Evolutionary conservation across 2,797 vertebrate species (phyloP).

Genomic region (Thaleichthys pacificus): DNA sequence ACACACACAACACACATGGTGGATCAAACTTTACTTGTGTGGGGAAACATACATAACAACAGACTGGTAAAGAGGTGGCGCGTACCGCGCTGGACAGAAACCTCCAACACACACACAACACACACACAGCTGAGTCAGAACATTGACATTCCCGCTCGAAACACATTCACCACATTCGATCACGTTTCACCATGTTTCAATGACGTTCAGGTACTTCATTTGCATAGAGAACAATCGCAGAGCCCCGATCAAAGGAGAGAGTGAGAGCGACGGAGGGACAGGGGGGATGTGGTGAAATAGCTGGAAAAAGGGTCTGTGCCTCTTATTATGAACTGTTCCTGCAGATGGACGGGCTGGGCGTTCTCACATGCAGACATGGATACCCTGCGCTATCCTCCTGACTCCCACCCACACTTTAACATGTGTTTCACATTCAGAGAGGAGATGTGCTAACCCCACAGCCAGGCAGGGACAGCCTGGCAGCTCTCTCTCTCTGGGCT

Average conservation of each 20-base stretch:
- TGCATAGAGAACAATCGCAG: constrained; percentile 54
- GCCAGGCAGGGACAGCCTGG: constrained; percentile 67
- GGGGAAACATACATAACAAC: not conserved
- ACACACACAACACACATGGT: constrained; percentile 18
- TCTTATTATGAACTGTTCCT: constrained; percentile 77
- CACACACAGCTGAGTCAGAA: constrained; percentile 40
- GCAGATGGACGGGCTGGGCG: constrained; percentile 79
- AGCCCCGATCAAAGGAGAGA: constrained; percentile 58
- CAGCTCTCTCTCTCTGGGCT: constrained; percentile 42
- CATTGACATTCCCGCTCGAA: constrained; percentile 61
- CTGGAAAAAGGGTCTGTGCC: constrained; percentile 58
- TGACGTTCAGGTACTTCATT: constrained; percentile 44
- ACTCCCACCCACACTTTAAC: constrained; percentile 79
- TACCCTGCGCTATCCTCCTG: constrained; percentile 80
- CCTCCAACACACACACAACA: constrained; percentile 13
- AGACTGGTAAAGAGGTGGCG: too few species aligned
- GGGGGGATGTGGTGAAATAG: constrained; percentile 20
- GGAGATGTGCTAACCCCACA: constrained; percentile 76
- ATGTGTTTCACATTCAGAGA: constrained; percentile 81
- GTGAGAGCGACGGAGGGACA: constrained; percentile 37
- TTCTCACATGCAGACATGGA: constrained; percentile 81
- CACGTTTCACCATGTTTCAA: constrained; percentile 11
- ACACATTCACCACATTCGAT: constrained; percentile 38
- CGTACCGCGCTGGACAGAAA: too few species aligned
- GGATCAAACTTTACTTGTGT: not conserved